Evolutionary conservation across 2,797 vertebrate genomes (phyloP), one percentile per base, ranked within the genome.

Genomic region (Myotis findleyi): DNA sequence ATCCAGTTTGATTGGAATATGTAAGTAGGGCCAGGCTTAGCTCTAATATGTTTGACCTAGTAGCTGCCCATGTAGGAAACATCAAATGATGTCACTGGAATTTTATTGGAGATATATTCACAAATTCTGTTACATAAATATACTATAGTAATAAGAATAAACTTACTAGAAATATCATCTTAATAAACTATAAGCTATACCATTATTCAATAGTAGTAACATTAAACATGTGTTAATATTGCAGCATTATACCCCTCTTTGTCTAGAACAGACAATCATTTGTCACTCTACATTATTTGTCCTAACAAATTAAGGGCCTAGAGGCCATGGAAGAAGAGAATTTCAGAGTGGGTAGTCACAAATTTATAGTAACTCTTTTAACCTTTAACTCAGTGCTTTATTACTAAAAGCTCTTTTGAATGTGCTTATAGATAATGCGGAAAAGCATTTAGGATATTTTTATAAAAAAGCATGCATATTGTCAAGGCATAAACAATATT

Each of bases 361-460:
- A 96, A 98, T 97, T 96, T 97, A 96, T 87, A 92, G 64, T 92
- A 94, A 91, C 36, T 96, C 86, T 89, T 97, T 82, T 47, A 97
- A 98, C 77, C 93, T 98, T 97, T 94, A 97, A 92, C 41, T 92
- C 79, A 89, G 25, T 96, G 20, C 90, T 97, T 97, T 96, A 97
- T 97, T 97, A 97, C 80, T 62, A 97, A 95, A 97, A 97, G 76
- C 57, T 96, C 71, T 77, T 57, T 95, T 51, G 38, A 81, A 97
- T 79, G 14, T 93, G 47, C 71, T 96, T 96, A 93, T 87, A 87
- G 93, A 97, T 98, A 96, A 97, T 95, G 69, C 47, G 97, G 96
- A 97, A 97, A 97, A 82, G 27, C n/a, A 86, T 97, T 89, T 94
- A 96, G 85, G 76, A 96, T 95, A 36, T 64, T 97, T 97, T 98